Conservation (phyloP, 2,113 vertebrate species). For the Vidua chalybeata region DNA sequence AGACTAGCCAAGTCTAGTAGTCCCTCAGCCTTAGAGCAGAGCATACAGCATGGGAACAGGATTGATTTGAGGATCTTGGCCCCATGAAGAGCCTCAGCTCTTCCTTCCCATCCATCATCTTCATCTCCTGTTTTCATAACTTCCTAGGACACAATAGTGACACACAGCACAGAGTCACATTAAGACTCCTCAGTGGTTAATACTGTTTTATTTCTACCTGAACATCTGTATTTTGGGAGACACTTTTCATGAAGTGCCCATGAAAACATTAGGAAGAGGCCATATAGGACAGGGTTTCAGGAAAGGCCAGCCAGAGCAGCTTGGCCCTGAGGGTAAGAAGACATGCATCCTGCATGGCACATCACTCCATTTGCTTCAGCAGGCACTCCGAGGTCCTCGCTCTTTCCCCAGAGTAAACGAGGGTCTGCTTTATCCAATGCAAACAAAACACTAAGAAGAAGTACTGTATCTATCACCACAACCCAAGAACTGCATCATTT, state of each 20-base stretch:
- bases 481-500: background rate
- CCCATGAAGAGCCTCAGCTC: background rate
- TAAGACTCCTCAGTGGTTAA: background rate
- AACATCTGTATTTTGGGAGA: background rate
- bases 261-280: background rate
- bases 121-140: background rate
- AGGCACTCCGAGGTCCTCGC: background rate
- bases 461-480: background rate
- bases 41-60: background rate
- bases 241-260: background rate
- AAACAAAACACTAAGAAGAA: background rate
- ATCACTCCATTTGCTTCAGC: background rate
- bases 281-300: background rate
- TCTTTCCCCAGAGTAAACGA: background rate
- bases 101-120: background rate
- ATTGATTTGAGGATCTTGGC: background rate
- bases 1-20: background rate
- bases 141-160: background rate
- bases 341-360: accelerated
- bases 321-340: background rate
- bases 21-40: background rate
- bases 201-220: background rate
- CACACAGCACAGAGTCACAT: accelerated
- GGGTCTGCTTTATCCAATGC: background rate
- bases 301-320: background rate